Conservation (phyloP, 2,797 vertebrate species). For the Chrosomus eos region DNA sequence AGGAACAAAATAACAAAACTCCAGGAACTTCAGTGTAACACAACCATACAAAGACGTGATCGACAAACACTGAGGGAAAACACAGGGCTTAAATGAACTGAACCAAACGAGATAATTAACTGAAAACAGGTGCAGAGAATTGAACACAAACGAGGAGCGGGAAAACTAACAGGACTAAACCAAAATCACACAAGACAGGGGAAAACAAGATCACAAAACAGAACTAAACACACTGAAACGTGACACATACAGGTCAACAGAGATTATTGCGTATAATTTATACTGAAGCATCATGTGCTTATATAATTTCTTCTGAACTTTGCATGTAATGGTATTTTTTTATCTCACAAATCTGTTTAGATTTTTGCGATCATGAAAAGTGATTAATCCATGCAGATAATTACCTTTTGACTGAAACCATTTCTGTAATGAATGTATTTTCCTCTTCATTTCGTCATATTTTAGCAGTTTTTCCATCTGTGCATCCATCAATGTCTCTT, state of each 20-base stretch:
- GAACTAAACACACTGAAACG: too few relatives aligned
- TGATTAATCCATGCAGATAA: background rate
- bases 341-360: rapidly evolving
- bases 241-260: rapidly evolving
- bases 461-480: background rate
- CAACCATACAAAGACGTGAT: too few relatives aligned
- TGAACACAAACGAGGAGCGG: too few relatives aligned
- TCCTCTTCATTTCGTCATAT: background rate
- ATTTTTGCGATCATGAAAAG: rapidly evolving
- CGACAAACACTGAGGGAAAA: too few relatives aligned
- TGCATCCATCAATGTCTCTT: background rate
- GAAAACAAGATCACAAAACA: too few relatives aligned
- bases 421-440: background rate
- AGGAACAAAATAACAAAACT: too few relatives aligned
- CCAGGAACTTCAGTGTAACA: too few relatives aligned
- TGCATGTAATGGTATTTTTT: rapidly evolving
- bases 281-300: rapidly evolving
- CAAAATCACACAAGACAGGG: too few relatives aligned
- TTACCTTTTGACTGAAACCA: conserved; percentile 19
- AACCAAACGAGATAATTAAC: too few relatives aligned
- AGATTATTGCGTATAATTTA: background rate
- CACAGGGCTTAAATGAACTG: too few relatives aligned
- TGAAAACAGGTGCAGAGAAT: too few relatives aligned
- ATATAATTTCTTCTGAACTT: background rate
- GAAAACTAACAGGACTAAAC: too few relatives aligned